Evolutionary conservation across 2,797 vertebrate species (phyloP).

Genomic region (Eulemur albifrons): DNA sequence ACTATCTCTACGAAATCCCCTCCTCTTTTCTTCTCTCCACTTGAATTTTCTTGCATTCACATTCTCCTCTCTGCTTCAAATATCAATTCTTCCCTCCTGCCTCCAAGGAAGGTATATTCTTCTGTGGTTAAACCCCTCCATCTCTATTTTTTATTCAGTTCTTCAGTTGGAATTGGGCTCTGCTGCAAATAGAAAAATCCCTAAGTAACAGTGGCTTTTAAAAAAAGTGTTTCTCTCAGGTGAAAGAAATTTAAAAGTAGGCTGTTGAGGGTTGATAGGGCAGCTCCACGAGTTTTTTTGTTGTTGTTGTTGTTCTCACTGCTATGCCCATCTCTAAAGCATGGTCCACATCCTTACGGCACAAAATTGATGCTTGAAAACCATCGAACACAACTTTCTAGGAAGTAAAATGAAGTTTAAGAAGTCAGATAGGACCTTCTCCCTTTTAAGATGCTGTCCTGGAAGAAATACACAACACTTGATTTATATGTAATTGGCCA

Average conservation of each 20-base stretch:
- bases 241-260: background rate
- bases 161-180: background rate
- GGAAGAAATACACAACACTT: background rate
- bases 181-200: background rate
- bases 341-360: background rate
- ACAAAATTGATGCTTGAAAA: constrained; percentile 13
- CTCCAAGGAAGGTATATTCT: background rate
- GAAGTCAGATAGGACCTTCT: background rate
- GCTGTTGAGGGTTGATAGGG: background rate
- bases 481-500: background rate
- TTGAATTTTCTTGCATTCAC: background rate
- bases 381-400: background rate
- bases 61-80: background rate
- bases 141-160: background rate
- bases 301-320: background rate
- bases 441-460: background rate
- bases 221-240: background rate
- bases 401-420: background rate
- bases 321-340: background rate
- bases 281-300: background rate
- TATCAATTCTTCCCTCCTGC: background rate
- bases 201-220: background rate
- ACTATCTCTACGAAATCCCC: background rate
- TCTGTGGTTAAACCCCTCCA: background rate
- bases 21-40: background rate